These are phyloP conservation scores for Colossoma macropomum DNA, from an alignment of 2,113 vertebrate genomes.

Conservation along the genomic window DNA sequence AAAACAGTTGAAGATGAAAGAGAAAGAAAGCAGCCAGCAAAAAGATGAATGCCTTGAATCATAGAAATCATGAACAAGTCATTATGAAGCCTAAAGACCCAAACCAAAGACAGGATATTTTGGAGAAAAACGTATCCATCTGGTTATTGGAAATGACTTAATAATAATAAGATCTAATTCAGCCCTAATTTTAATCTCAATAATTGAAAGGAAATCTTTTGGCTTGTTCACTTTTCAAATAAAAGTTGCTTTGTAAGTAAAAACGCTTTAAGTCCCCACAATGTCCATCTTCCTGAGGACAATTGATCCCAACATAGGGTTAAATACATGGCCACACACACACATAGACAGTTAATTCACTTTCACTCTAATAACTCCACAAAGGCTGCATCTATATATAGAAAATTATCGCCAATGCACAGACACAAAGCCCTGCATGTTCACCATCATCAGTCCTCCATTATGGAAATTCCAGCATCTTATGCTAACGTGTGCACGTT, in stretches of 20 bases:
- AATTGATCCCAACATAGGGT: background rate
- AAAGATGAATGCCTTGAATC: too few relatives aligned
- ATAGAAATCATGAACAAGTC: too few relatives aligned
- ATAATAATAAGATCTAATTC: background rate
- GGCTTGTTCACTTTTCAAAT: background rate
- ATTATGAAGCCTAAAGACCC: too few relatives aligned
- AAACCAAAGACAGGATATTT: too few relatives aligned
- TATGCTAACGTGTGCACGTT: constrained; percentile 11
- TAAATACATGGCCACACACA: background rate
- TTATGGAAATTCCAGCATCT: constrained; percentile 22
- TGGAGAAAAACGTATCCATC: too few relatives aligned
- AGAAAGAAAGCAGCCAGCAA: too few relatives aligned
- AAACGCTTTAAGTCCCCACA: too few relatives aligned
- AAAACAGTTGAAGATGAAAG: too few relatives aligned
- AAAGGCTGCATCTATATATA: background rate
- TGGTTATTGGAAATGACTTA: too few relatives aligned
- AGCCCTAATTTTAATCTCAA: background rate
- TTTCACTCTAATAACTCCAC: background rate
- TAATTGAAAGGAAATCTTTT: background rate
- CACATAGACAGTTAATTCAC: background rate
- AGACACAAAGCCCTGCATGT: constrained; percentile 21
- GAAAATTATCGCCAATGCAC: constrained; percentile 20
- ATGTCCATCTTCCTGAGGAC: background rate
- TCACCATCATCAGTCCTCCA: constrained; percentile 31
- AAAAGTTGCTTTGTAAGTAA: background rate